phyloP scores from a whole-genome alignment of 2,797 vertebrate species.

The Eremophila alpestris region DNA sequence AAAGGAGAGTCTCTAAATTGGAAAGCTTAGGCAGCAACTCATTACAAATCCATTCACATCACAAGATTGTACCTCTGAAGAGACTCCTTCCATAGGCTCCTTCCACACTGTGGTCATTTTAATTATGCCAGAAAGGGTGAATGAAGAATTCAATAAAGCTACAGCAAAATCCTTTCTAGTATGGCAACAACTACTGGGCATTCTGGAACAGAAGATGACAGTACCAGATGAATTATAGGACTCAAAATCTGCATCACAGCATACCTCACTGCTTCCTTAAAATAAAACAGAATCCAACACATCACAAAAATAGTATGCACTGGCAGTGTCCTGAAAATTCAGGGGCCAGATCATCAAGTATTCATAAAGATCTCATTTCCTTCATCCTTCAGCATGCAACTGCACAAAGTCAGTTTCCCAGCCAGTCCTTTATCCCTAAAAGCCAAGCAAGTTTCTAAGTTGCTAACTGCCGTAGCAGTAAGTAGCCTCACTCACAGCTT shows the following conservation, averaged over 20 bases:
- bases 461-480: neutral
- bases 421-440: neutral
- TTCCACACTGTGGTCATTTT: neutral
- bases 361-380: neutral
- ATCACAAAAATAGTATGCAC: neutral
- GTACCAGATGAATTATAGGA: neutral
- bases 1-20: neutral
- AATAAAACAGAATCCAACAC: neutral
- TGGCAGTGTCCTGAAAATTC: neutral
- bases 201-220: neutral
- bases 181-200: neutral
- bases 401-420: neutral
- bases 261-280: neutral
- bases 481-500: neutral
- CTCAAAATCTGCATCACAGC: neutral
- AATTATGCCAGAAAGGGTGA: neutral
- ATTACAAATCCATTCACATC: neutral
- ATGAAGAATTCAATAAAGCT: neutral
- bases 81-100: neutral
- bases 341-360: neutral
- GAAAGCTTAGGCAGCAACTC: neutral
- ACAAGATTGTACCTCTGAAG: neutral
- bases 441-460: neutral
- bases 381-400: neutral
- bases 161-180: neutral